These are phyloP conservation scores for Latrodectus elegans DNA, from an alignment of 2,888 invertebrate genomes.

Conservation along the genomic window DNA sequence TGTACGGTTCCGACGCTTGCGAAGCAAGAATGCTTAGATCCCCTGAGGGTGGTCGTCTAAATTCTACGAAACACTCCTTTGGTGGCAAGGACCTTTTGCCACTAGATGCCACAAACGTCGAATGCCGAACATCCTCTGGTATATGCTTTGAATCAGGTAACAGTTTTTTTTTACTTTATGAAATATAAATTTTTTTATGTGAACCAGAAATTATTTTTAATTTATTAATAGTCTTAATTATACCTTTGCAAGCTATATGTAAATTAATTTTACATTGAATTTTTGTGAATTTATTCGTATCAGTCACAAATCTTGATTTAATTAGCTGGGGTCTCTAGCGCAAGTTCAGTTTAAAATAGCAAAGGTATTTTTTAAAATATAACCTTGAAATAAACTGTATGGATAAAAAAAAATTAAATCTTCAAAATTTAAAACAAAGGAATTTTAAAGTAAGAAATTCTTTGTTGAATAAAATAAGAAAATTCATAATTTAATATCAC, in stretches of 20 bases:
- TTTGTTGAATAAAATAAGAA: too few relatives aligned
- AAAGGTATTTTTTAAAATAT: too few relatives aligned
- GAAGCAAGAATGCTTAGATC: conserved; percentile 85
- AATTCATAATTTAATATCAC: too few relatives aligned
- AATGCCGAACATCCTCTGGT: conserved; percentile 89
- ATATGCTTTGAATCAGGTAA: conserved; percentile 89
- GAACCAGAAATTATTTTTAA: background rate
- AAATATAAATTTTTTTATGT: background rate
- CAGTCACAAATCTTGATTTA: too few relatives aligned
- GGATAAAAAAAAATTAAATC: too few relatives aligned
- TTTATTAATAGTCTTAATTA: background rate
- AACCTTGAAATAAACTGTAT: too few relatives aligned
- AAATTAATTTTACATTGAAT: too few relatives aligned
- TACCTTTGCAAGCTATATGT: background rate
- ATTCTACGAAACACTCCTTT: conserved; percentile 84
- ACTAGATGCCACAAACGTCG: conserved; percentile 83
- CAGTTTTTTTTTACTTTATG: background rate
- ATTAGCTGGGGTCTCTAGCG: too few relatives aligned
- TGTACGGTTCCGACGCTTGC: conserved; percentile 93
- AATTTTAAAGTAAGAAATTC: too few relatives aligned
- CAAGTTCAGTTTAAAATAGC: too few relatives aligned
- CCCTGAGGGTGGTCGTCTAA: conserved; percentile 84
- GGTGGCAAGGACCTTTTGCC: conserved; percentile 85
- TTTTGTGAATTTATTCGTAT: too few relatives aligned
- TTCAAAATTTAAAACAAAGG: too few relatives aligned